Evolutionary conservation across 2,888 invertebrate genomes (phyloP), one percentile per base, ranked within the genome.

Genomic region (Rhorus exstirpatorius): DNA sequence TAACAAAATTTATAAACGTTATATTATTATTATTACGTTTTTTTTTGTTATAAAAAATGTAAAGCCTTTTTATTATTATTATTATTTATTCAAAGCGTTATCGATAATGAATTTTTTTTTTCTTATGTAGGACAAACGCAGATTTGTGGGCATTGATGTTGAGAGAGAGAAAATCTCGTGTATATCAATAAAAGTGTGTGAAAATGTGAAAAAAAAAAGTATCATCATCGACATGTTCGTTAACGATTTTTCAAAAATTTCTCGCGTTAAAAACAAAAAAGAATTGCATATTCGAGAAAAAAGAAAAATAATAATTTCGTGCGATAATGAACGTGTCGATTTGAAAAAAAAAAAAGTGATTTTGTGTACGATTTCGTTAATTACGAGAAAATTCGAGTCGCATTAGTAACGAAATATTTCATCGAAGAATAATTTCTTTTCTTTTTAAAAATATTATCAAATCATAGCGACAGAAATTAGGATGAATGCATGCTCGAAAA

Each of bases 101-200:
- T 0, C 24, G 2, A 58, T 17, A 71, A 58, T 51, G 58, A 58
- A 70, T 51, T 70, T 81, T 79, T 70, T 63, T n/a, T n/a, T n/a
- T n/a, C n/a, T n/a, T n/a, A 41, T 75, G 70, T 77, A 70, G 74
- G 58, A 60, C 63, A 81, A 81, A 85, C 78, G 70, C 67, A 77
- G 65, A 74, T 51, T 46, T 77, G 72, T 70, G 70, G 46, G 86
- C 88, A 88, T 87, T 88, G 90, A 90, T 88, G 91, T 90, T 88
- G 88, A 87, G 83, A 87, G 86, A 88, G 86, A 89, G 79, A 24
- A 78, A 76, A 68, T 74, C 75, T 63, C 53, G 75, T 44, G 61
- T 78, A 60, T 53, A 67, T 60, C 17, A 14, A 3, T 31, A 46
- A 51, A 49, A 31, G 26, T 26, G 60, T 53, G 74, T 70, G 65